phyloP scores from a whole-genome alignment of 2,113 vertebrate genomes.

The Stomatorhinus ivindoensis region DNA sequence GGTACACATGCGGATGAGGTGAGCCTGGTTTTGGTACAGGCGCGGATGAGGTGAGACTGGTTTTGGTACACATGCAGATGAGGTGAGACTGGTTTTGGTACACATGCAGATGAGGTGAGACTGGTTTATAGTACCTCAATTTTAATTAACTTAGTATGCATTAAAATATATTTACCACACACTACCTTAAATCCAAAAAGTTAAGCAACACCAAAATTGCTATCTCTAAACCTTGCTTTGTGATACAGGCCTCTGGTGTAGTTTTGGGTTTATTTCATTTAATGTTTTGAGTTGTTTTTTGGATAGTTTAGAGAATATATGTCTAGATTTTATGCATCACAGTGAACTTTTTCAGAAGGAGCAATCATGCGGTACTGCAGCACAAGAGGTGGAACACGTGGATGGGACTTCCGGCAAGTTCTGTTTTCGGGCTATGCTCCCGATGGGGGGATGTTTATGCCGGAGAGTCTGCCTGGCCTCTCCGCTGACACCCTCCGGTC shows the following conservation, averaged over 20 bases:
- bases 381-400: constrained; percentile 61
- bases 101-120: too few species aligned
- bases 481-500: constrained; percentile 47
- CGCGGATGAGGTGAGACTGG: too few species aligned
- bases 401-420: constrained; percentile 63
- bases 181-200: background rate
- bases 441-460: constrained; percentile 86
- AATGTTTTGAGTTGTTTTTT: background rate
- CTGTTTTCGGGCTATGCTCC: constrained; percentile 78
- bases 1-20: too few species aligned
- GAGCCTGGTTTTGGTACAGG: too few species aligned
- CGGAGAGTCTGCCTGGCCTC: constrained; percentile 62
- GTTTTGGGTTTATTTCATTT: background rate
- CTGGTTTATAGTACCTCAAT: background rate
- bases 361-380: constrained; percentile 73
- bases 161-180: background rate
- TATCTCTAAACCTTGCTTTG: background rate
- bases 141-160: background rate
- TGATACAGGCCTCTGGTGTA: background rate
- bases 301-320: background rate
- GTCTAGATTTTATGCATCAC: background rate
- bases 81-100: too few species aligned
- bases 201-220: background rate
- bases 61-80: too few species aligned
- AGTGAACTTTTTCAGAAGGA: background rate